Percentiles rank a stretch among this genome's conserved stretches.
phyloP scores from a whole-genome alignment of 2,797 vertebrate species.

The Brotula barbata region DNA sequence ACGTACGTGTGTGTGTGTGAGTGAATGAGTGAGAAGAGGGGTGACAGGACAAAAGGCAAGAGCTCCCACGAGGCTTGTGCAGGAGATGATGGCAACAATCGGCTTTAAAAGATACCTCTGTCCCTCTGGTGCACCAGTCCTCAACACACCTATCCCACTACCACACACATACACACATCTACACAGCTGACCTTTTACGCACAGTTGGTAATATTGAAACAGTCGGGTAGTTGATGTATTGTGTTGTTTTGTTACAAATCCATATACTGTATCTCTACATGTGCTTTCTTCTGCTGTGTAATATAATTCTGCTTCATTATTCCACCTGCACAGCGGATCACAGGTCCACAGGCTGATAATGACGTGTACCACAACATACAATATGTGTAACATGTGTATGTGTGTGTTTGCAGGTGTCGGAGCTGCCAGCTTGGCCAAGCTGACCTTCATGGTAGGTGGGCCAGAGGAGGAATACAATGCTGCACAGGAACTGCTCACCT shows the following conservation, averaged over 20 bases:
- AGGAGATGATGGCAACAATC: constrained; percentile 98
- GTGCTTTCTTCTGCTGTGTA: no score
- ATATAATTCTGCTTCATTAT: no score
- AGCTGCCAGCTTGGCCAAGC: constrained; percentile 89
- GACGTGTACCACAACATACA: no score
- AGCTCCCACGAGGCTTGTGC: constrained; percentile 92
- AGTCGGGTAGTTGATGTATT: constrained; percentile 42
- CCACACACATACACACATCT: constrained; percentile 31
- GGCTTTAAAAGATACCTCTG: constrained; percentile 93
- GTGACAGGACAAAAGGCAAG: constrained; percentile 84
- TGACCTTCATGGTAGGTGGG: constrained; percentile 96
- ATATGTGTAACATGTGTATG: constrained; percentile 28
- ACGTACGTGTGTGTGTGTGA: constrained; percentile 78
- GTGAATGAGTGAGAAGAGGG: constrained; percentile 74
- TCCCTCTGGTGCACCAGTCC: constrained; percentile 87
- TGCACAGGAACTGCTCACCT: constrained; percentile 88
- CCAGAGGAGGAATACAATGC: constrained; percentile 91
- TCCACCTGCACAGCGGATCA: neutral
- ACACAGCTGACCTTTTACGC: constrained; percentile 59
- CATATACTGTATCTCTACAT: neutral
- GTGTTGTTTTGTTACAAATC: constrained; percentile 25
- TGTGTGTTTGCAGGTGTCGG: constrained; percentile 84
- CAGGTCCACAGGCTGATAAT: neutral
- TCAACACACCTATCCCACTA: constrained; percentile 75
- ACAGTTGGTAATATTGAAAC: constrained; percentile 42